Conservation (phyloP, 2,888 invertebrate genomes). For the Mesorhabditis belari region DNA sequence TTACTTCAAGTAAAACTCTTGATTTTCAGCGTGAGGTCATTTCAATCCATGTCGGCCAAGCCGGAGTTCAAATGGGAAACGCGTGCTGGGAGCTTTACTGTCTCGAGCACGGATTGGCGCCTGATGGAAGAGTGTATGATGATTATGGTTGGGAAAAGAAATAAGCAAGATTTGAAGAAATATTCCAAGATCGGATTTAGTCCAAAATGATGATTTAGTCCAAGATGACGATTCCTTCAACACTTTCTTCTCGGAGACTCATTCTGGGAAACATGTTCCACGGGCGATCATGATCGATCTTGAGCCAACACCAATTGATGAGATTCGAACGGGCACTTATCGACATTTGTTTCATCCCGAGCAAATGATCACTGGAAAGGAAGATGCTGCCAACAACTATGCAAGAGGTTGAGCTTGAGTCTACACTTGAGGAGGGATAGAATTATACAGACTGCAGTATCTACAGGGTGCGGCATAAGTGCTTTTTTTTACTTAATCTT, state of each 20-base stretch:
- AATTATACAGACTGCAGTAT: too few relatives aligned
- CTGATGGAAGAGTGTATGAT: constrained; percentile 53
- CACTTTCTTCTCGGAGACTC: constrained; percentile 67
- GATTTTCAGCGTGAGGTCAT: constrained; percentile 42
- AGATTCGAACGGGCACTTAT: constrained; percentile 63
- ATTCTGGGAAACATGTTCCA: constrained; percentile 65
- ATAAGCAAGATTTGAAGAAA: not conserved
- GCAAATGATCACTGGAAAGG: constrained; percentile 67
- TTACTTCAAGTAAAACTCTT: not conserved
- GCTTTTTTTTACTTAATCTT: too few relatives aligned
- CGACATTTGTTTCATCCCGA: constrained; percentile 92
- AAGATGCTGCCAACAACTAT: constrained; percentile 58
- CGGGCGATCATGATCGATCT: constrained; percentile 42
- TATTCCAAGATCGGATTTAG: not conserved
- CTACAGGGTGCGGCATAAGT: too few relatives aligned
- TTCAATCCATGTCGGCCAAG: constrained; percentile 47
- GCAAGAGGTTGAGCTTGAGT: constrained; percentile 59
- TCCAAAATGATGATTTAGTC: not conserved
- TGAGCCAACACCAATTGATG: constrained; percentile 48
- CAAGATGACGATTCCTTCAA: constrained; percentile 79
- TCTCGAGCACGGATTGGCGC: constrained; percentile 60
- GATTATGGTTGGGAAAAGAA: constrained; percentile 13
- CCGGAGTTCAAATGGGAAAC: constrained; percentile 55
- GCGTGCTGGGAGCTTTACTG: constrained; percentile 62
- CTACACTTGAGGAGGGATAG: too few relatives aligned